Conservation (phyloP, 53 echinoderm and acorn worm genomes). For the Arbacia lixula region DNA sequence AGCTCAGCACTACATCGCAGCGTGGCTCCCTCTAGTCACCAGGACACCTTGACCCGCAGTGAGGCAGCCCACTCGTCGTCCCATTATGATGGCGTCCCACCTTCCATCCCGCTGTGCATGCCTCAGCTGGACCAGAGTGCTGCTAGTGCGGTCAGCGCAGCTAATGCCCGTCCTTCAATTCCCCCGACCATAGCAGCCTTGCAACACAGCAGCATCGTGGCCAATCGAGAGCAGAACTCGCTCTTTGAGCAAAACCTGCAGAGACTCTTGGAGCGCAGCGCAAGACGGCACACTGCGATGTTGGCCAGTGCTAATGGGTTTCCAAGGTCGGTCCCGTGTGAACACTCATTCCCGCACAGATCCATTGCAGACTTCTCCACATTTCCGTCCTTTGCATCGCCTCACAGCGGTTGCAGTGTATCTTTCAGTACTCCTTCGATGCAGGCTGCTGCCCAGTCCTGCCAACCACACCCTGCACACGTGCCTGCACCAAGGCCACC, state of each 20-base stretch:
- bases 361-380: slow-evolving; percentile 15
- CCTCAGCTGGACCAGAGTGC: slow-evolving; percentile 13
- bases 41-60: slow-evolving; percentile 69
- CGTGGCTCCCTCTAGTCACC: slow-evolving; percentile 64
- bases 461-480: not conserved
- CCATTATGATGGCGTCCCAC: not conserved
- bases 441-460: not conserved
- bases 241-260: slow-evolving; percentile 48
- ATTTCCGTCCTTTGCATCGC: not conserved
- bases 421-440: slow-evolving; percentile 30
- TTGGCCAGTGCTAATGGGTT: slow-evolving; percentile 13
- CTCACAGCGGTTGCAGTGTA: not conserved
- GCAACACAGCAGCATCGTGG: slow-evolving; percentile 49
- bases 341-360: slow-evolving; percentile 11
- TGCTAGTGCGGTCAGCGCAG: slow-evolving; percentile 9
- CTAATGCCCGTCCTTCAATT: not conserved
- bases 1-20: slow-evolving; percentile 56
- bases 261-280: slow-evolving; percentile 41
- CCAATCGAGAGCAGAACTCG: slow-evolving; percentile 43
- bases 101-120: slow-evolving; percentile 20
- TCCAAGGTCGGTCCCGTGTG: slow-evolving; percentile 29
- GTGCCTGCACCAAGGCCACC: not conserved
- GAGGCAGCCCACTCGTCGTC: slow-evolving; percentile 17
- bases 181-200: slow-evolving; percentile 27
- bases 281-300: slow-evolving; percentile 20